Conservation (phyloP, 2,888 invertebrate species). For the Callyntrura sp. region DNA sequence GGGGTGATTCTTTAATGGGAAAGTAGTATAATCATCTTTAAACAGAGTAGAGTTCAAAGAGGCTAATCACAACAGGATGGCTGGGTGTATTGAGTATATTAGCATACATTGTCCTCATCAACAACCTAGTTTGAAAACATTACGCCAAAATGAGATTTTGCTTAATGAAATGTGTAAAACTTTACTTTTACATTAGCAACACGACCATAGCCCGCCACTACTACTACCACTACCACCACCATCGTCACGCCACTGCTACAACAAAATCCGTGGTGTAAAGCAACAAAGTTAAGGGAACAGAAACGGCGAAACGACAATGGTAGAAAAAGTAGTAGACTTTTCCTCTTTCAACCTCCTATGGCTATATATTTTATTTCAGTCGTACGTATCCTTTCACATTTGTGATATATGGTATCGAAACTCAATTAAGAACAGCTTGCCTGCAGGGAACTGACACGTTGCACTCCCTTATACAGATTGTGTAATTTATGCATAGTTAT, state of each 20-base stretch:
- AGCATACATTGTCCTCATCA: neutral
- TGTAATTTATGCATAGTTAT: neutral
- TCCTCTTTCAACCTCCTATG: no score
- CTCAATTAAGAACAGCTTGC: neutral
- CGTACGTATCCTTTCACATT: neutral
- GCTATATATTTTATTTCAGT: no score
- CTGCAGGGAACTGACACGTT: neutral
- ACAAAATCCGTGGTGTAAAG: no score
- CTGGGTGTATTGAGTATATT: neutral
- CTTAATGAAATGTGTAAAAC: conserved; percentile 23
- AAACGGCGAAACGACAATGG: neutral
- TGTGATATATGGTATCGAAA: neutral
- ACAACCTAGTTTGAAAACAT: neutral
- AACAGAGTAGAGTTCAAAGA: no score
- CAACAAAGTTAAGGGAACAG: neutral
- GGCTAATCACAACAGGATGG: no score
- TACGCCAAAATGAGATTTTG: conserved; percentile 3
- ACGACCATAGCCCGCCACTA: no score
- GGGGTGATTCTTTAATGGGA: no score
- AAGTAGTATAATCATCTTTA: no score
- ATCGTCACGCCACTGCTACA: no score
- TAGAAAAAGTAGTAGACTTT: no score
- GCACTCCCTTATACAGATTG: no score
- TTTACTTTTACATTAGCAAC: conserved; percentile 31
- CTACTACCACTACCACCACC: no score